phyloP scores from a whole-genome alignment of 1,140 invertebrate genomes.

The Lamellibrachia luymesi region DNA sequence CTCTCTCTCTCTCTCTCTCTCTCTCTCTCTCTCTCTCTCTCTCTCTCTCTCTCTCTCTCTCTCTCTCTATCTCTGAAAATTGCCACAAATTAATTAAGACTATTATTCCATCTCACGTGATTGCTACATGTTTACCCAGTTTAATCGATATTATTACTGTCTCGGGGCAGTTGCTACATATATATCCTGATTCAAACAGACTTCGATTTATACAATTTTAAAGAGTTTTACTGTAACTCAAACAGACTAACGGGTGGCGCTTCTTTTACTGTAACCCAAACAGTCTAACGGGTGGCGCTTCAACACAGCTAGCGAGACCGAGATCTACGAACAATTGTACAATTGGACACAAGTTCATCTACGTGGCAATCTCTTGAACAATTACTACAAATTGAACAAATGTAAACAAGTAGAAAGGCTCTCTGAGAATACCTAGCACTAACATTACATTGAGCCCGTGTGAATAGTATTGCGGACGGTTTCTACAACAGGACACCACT shows the following conservation, averaged over 20 bases:
- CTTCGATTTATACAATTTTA: neutral
- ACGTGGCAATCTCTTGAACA: neutral
- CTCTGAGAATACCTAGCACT: neutral
- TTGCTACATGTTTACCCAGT: neutral
- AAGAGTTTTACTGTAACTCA: neutral
- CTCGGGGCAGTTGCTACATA: neutral
- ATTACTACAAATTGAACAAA: neutral
- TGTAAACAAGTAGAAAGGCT: neutral
- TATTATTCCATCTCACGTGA: neutral
- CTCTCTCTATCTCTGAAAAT: neutral
- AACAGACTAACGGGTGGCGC: neutral
- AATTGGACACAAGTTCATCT: neutral
- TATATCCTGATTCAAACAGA: neutral
- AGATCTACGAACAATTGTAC: neutral
- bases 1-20: neutral
- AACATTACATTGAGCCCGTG: neutral
- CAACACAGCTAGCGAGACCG: too few relatives aligned
- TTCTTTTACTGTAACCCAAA: neutral
- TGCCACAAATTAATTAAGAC: neutral
- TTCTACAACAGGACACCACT: neutral
- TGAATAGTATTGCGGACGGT: neutral
- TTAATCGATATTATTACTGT: neutral
- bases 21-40: neutral
- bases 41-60: neutral
- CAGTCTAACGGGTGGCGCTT: neutral